These are phyloP conservation scores for Cryptocephalus primarius DNA, from an alignment of 2,888 invertebrate genomes.

Conservation along the genomic window DNA sequence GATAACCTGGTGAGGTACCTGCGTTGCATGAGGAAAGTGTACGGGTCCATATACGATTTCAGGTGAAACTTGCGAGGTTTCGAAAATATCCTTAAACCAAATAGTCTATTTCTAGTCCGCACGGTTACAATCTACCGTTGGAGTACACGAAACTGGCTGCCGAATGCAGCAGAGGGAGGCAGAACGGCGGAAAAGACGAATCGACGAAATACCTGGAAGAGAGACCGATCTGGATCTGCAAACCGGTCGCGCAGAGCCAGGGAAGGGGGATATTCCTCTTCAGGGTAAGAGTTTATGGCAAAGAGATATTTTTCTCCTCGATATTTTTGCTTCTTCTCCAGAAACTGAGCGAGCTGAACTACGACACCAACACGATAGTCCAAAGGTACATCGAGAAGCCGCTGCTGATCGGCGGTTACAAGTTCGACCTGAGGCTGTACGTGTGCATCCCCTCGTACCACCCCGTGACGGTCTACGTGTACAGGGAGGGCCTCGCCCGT, in stretches of 20 bases:
- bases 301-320: too few relatives aligned
- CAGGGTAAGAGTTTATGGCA: constrained; percentile 42
- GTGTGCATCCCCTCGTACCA: constrained; percentile 81
- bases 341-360: constrained; percentile 66
- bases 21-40: constrained; percentile 69
- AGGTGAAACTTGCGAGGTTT: constrained; percentile 45
- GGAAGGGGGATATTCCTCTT: constrained; percentile 76
- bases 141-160: constrained; percentile 77
- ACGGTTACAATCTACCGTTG: constrained; percentile 69
- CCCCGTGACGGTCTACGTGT: constrained; percentile 79
- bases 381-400: constrained; percentile 72
- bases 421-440: constrained; percentile 85
- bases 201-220: constrained; percentile 34
- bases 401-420: constrained; percentile 74
- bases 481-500: constrained; percentile 73
- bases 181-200: constrained; percentile 34
- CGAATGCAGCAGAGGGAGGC: constrained; percentile 51
- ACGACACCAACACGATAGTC: constrained; percentile 69
- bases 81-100: too few relatives aligned
- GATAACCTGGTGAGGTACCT: constrained; percentile 69
- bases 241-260: constrained; percentile 77
- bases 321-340: constrained; percentile 31
- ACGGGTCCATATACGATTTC: constrained; percentile 74
- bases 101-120: constrained; percentile 45
- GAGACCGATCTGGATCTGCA: constrained; percentile 70